phyloP scores from a whole-genome alignment of 2,797 vertebrate genomes.

The Pachyuromys duprasi region DNA sequence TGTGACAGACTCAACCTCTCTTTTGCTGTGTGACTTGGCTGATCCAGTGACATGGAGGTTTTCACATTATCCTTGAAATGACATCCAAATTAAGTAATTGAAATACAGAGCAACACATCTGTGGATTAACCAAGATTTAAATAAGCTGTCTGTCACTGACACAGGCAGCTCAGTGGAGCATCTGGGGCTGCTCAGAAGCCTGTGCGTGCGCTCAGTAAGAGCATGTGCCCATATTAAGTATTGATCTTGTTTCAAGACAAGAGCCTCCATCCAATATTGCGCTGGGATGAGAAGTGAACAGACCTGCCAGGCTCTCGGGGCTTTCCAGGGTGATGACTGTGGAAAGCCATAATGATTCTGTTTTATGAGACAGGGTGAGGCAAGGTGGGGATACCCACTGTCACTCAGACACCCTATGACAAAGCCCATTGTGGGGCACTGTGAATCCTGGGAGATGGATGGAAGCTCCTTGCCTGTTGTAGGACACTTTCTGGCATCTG shows the following conservation, averaged over 20 bases:
- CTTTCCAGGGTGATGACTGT: not conserved
- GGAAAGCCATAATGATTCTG: not conserved
- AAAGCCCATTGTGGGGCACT: not conserved
- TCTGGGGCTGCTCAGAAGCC: not conserved
- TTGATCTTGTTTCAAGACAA: constrained; percentile 38
- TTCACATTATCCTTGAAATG: constrained; percentile 69
- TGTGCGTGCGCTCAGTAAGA: not conserved
- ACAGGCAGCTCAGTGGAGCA: constrained; percentile 21
- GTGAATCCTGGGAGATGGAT: not conserved
- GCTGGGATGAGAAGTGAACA: not conserved
- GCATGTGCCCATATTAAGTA: constrained; percentile 30
- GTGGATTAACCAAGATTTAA: constrained; percentile 64
- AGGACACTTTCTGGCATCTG: not conserved
- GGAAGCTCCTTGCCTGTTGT: not conserved
- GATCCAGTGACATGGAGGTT: constrained; percentile 3
- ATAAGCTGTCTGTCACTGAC: constrained; percentile 48
- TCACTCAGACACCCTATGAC: not conserved
- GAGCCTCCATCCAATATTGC: not conserved
- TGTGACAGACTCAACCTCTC: not conserved
- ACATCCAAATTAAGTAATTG: constrained; percentile 46
- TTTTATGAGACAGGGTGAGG: not conserved
- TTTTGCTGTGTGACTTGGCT: not conserved
- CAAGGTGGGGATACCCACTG: not conserved
- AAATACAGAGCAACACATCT: constrained; percentile 46
- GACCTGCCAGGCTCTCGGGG: not conserved